Evolutionary conservation across 2,113 vertebrate genomes (phyloP).

Genomic region (Sander vitreus): DNA sequence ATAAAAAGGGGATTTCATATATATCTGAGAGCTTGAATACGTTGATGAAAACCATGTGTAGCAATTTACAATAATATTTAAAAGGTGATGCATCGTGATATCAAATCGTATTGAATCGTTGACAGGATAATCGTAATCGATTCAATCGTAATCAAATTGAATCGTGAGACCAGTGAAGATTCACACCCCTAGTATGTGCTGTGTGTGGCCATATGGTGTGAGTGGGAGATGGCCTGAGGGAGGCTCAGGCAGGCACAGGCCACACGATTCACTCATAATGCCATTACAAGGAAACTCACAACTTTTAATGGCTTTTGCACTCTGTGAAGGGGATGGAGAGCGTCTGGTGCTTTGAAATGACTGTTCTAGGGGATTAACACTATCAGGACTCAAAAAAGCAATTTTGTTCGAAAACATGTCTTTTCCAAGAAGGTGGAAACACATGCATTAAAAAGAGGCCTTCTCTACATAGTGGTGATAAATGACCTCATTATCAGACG

Average conservation of each 20-base stretch:
- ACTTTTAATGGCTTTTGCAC: constrained; percentile 83
- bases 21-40: no score
- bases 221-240: constrained; percentile 39
- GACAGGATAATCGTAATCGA: no score
- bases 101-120: no score
- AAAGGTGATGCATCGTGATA: no score
- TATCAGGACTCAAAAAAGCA: constrained; percentile 75
- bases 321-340: constrained; percentile 54
- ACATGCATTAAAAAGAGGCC: constrained; percentile 60
- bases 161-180: no score
- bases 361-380: constrained; percentile 79
- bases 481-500: constrained; percentile 74
- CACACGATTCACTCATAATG: constrained; percentile 69
- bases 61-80: no score
- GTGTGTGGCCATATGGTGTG: neutral
- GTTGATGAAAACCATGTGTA: no score
- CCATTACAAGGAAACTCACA: constrained; percentile 69
- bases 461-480: constrained; percentile 67
- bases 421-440: constrained; percentile 68
- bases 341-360: constrained; percentile 60
- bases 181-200: no score
- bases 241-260: constrained; percentile 35
- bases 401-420: constrained; percentile 73
- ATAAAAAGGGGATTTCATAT: no score
- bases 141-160: no score